Evolutionary conservation across 53 echinoderm and acorn worm species (phyloP), one percentile per base, ranked within the genome.

Genomic region (Antedon mediterranea): DNA sequence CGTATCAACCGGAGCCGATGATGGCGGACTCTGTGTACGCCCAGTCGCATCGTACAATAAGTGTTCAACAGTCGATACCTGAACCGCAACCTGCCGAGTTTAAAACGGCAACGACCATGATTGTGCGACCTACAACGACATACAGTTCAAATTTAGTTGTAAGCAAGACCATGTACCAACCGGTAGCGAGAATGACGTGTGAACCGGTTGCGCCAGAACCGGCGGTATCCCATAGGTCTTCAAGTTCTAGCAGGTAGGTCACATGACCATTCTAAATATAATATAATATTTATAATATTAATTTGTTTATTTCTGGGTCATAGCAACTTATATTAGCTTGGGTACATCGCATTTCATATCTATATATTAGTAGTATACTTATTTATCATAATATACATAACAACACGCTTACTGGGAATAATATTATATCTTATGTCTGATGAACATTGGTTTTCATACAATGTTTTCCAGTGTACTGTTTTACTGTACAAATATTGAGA

Each of bases 131-230:
- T 0, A 83, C 83, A 42, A 88, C 88, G 27, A 81, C 89, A n/a
- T 93, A 88, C 78, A 92, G 92, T 31, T 88, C 90, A 42, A 86
- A 83, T 13, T 92, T 92, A 75, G 98, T 92, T 14, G 91, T 89
- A 76, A 98, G 92, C 79, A 98, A 98, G 76, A 85, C 88, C 43
- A 92, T 92, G 78, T 98, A 98, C 78, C 92, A 92, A 29, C 98
- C 98, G 0, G 91, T 89, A 43, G 84, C 86, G 30, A 90, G 92
- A 18, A 98, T 98, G 98, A 90, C 98, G 28, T 98, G 98, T 80
- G 98, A 98, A 74, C 92, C 98, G 2, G 92, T 98, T 29, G 86
- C 94, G 31, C 85, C 85, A 29, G 78, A 87, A 30, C 90, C 89
- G 85, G 85, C 87, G 43, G 78, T 83, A 2, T 73, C 90, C 30